Evolutionary conservation across 1,140 invertebrate genomes (phyloP).

Genomic region (Aphelinus atriplicis): DNA sequence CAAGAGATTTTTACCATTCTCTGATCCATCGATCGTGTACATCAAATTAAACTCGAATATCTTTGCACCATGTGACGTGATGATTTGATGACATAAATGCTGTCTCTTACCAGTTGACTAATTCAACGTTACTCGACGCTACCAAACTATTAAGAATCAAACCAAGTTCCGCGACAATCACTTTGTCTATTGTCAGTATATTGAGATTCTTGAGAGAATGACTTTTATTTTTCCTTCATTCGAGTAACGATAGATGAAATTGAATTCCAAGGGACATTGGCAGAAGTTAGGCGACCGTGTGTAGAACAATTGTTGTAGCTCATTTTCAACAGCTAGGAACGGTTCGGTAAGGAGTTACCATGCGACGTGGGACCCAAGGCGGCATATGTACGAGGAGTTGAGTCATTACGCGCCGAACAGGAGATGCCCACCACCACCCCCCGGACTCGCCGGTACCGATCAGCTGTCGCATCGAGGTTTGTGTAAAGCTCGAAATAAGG

Average conservation of each 20-base stretch:
- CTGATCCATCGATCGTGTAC: no score
- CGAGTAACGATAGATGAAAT: no score
- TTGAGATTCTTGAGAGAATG: no score
- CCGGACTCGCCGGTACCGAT: conserved; percentile 61
- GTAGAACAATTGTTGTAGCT: conserved; percentile 64
- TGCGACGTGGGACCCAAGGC: conserved; percentile 86
- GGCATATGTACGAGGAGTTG: conserved; percentile 88
- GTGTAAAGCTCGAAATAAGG: conserved; percentile 37
- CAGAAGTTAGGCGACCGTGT: conserved; percentile 53
- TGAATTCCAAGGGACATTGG: no score
- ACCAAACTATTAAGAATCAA: no score
- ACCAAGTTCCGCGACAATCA: neutral
- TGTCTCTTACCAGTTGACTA: no score
- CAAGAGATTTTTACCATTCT: no score
- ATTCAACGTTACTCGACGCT: no score
- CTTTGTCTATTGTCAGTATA: conserved; percentile 51
- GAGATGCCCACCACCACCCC: conserved; percentile 66
- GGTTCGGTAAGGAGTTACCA: conserved; percentile 72
- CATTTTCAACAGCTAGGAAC: conserved; percentile 66
- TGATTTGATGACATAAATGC: no score
- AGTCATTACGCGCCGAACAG: conserved; percentile 69
- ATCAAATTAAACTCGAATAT: no score
- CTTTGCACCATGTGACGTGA: no score
- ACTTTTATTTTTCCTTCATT: no score
- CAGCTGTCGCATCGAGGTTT: conserved; percentile 63